Percentiles rank a stretch among this genome's conserved stretches.
phyloP scores from a whole-genome alignment of 2,888 invertebrate species.

The Nomada ruficornis region DNA sequence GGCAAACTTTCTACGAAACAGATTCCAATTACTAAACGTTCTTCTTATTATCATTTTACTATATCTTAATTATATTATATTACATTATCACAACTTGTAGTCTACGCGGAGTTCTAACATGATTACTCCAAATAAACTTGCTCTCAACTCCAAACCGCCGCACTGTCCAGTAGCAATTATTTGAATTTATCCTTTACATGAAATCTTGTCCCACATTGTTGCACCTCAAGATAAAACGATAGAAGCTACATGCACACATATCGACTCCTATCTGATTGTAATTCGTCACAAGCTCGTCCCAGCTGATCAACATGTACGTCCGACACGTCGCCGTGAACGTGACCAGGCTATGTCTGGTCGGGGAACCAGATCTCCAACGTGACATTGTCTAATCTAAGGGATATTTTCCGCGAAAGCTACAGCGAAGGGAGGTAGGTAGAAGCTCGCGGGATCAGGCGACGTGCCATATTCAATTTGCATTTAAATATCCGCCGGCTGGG shows the following conservation, averaged over 20 bases:
- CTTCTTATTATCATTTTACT: too few relatives aligned
- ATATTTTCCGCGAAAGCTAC: conserved; percentile 57
- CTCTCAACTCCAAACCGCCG: too few relatives aligned
- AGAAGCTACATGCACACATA: neutral
- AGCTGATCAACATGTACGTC: conserved; percentile 38
- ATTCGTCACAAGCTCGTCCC: conserved; percentile 17
- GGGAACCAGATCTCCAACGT: conserved; percentile 35
- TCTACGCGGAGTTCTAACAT: too few relatives aligned
- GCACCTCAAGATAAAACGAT: neutral
- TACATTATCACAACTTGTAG: too few relatives aligned
- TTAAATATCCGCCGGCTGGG: conserved; percentile 72
- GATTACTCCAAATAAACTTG: too few relatives aligned
- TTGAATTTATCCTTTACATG: too few relatives aligned
- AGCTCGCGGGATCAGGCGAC: conserved; percentile 49
- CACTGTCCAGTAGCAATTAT: neutral
- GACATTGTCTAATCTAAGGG: conserved; percentile 62
- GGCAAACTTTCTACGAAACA: too few relatives aligned
- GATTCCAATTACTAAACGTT: too few relatives aligned
- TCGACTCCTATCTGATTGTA: conserved; percentile 15
- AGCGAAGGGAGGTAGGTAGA: neutral
- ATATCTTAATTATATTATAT: too few relatives aligned
- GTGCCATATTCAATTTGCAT: conserved; percentile 77
- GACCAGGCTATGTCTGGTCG: conserved; percentile 9
- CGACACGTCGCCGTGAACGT: conserved; percentile 38
- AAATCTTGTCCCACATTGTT: neutral